phyloP scores from a whole-genome alignment of 2,888 invertebrate species.

The Bugulina stolonifera region DNA sequence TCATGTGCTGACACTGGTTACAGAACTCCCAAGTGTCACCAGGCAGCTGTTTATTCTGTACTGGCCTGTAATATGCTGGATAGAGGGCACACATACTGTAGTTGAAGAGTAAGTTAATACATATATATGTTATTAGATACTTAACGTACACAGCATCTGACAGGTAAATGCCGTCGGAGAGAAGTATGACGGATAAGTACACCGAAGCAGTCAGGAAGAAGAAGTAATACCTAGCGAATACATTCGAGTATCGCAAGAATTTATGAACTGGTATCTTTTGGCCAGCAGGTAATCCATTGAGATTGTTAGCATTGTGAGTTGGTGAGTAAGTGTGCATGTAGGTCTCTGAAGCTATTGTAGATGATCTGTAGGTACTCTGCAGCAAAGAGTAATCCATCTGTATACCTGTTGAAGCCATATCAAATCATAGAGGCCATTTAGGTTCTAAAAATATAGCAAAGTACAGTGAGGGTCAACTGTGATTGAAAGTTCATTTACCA shows the following conservation, averaged over 20 bases:
- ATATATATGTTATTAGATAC: background rate
- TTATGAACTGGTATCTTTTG: background rate
- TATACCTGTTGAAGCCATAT: too few species aligned
- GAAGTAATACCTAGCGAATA: background rate
- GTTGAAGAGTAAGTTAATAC: background rate
- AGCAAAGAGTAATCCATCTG: too few species aligned
- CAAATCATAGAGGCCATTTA: too few species aligned
- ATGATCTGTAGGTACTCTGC: too few species aligned
- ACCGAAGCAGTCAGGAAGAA: background rate
- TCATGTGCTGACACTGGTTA: background rate
- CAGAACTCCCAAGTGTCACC: background rate
- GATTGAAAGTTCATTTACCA: too few species aligned
- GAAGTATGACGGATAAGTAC: background rate
- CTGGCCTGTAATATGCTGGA: background rate
- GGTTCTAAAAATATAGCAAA: too few species aligned
- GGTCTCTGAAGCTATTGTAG: too few species aligned
- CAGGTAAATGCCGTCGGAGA: background rate
- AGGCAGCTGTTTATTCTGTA: background rate
- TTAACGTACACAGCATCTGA: constrained; percentile 9
- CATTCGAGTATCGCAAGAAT: background rate
- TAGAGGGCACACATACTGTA: background rate
- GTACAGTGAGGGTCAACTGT: too few species aligned
- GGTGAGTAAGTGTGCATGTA: too few species aligned
- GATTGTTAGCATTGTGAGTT: too few species aligned
- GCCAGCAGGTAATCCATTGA: too few species aligned